Conservation (phyloP, 2,797 vertebrate genomes). For the Petrocephalus sullivani region DNA sequence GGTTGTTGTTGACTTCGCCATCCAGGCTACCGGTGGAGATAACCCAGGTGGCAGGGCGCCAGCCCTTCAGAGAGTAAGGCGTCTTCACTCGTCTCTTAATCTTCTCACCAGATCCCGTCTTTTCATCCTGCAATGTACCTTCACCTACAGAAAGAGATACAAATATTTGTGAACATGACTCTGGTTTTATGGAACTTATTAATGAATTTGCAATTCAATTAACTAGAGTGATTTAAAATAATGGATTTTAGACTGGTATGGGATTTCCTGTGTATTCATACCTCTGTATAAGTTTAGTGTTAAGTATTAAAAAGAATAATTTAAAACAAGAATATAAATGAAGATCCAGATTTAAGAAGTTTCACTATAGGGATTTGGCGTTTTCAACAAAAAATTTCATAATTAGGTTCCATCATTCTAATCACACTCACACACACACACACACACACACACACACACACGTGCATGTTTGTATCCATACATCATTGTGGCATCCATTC, state of each 20-base stretch:
- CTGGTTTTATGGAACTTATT: background rate
- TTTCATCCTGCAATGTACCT: conserved; percentile 60
- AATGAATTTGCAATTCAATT: background rate
- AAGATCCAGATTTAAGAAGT: background rate
- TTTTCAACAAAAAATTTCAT: no score
- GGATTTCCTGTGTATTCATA: background rate
- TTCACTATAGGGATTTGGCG: background rate
- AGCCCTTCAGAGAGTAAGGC: conserved; percentile 87
- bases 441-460: background rate
- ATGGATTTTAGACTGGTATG: background rate
- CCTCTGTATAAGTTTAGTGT: background rate
- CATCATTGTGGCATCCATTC: background rate
- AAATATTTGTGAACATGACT: background rate
- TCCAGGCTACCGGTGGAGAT: conserved; percentile 75
- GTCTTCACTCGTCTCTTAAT: conserved; percentile 94
- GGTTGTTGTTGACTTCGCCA: conserved; percentile 67
- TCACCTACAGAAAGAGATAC: conserved; percentile 54
- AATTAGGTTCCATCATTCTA: no score
- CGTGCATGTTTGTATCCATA: background rate
- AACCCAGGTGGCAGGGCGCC: conserved; percentile 88
- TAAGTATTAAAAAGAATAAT: background rate
- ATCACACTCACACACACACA: background rate
- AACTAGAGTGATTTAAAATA: background rate
- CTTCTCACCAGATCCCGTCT: conserved; percentile 80
- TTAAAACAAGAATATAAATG: background rate